These are phyloP conservation scores for Scomber japonicus DNA, from an alignment of 2,113 vertebrate genomes.

Conservation along the genomic window DNA sequence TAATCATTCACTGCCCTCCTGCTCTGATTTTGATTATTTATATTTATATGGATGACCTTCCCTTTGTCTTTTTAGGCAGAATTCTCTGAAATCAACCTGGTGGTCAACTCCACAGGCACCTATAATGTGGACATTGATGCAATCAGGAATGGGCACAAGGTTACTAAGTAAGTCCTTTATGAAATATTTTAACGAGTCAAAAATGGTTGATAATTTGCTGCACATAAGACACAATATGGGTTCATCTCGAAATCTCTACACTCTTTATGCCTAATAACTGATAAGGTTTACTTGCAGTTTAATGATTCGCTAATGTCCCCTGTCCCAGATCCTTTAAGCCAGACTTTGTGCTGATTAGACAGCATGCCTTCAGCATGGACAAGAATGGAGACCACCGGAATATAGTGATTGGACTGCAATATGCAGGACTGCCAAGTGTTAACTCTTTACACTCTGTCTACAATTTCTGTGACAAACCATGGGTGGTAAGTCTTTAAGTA, in stretches of 20 bases:
- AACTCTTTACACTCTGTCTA: constrained; percentile 94
- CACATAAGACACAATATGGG: not conserved
- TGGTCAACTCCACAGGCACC: constrained; percentile 88
- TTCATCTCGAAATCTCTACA: not conserved
- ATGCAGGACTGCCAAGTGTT: constrained; percentile 90
- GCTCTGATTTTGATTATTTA: not conserved
- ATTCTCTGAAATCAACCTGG: constrained; percentile 91
- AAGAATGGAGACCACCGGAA: constrained; percentile 92
- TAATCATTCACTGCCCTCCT: not conserved
- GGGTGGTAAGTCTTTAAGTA: constrained; percentile 90
- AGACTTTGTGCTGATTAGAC: constrained; percentile 92
- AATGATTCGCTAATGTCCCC: constrained; percentile 49
- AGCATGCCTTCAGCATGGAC: constrained; percentile 94
- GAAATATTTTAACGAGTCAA: not conserved
- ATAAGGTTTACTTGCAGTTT: constrained; percentile 19
- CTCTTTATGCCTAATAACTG: not conserved
- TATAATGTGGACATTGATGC: constrained; percentile 91
- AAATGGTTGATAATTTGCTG: not conserved
- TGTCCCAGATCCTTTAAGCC: constrained; percentile 89
- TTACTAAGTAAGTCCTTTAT: constrained; percentile 86
- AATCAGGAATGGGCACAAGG: constrained; percentile 88
- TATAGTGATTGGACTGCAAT: constrained; percentile 93
- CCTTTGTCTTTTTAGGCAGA: constrained; percentile 85
- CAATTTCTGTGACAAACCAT: constrained; percentile 96
- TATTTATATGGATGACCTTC: not conserved